Base-by-base conservation (phyloP, 1,140 invertebrate species). In the Pygmarrhopalites habei region DNA sequence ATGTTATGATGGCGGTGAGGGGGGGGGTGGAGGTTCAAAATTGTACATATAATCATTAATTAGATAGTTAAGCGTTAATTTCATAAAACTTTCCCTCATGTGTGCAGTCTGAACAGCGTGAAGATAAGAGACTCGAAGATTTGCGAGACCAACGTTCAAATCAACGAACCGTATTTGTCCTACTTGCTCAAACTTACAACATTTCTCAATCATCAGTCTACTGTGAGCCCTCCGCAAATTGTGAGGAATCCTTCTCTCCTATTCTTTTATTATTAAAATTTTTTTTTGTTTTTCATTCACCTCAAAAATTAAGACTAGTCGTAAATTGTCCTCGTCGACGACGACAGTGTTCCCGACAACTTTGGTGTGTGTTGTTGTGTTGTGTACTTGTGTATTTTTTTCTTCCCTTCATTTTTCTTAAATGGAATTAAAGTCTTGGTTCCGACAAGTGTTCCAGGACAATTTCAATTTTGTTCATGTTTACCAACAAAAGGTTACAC, bases 101-200 rank as follows among this genome's bases (percentile, higher is more conserved):
- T 7, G 7, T 23, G 21, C 51, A 56, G 53, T 19, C 23, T 56
- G 23, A 28, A 29, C n/a, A 56, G 28, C 53, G 30, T 56, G 53
- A 56, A 56, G 53, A 56, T 56, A 56, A 56, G 53, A 41, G 53
- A 56, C 30, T 35, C 53, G 17, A 56, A 35, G 30, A 56, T 56
- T 23, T 30, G 53, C 35, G 53, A 56, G 53, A 56, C 29, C 23
- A 56, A 56, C 53, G 53, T 56, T 56, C 29, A 29, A 32, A 56
- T 56, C 32, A 29, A 35, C 5, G 53, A 56, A 26, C 53, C 53
- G 30, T 56, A 56, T 32, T 56, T 56, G 53, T 56, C 53, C 53
- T 56, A 56, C 53, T 56, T 56, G 53, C 53, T 56, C 53, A 56
- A 56, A 10, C 53, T 56, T 12, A 56, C 53, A n/a, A n/a, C 53